phyloP scores from a whole-genome alignment of 2,888 invertebrate species.

The Volucella inanis region DNA sequence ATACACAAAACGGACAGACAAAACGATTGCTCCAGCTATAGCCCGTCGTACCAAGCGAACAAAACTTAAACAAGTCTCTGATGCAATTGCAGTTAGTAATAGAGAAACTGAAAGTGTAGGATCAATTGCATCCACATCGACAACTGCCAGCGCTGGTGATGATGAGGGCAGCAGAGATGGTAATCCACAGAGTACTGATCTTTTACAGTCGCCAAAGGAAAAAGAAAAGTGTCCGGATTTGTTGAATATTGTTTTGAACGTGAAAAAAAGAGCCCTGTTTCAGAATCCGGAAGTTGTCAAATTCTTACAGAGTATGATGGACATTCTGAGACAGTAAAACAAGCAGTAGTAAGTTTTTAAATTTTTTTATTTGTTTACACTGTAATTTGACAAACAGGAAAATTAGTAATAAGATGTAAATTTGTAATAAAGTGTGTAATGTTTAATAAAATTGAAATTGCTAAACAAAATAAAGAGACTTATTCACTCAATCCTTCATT shows the following conservation, averaged over 20 bases:
- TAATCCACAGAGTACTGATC: conserved; percentile 70
- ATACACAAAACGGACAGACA: conserved; percentile 68
- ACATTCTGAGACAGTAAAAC: conserved; percentile 76
- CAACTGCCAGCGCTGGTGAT: conserved; percentile 66
- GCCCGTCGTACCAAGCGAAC: conserved; percentile 59
- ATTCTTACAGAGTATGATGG: conserved; percentile 79
- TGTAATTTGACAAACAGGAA: conserved; percentile 1
- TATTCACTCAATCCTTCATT: conserved; percentile 77
- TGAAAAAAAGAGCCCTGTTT: conserved; percentile 80
- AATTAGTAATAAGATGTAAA: neutral
- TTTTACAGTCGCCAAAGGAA: conserved; percentile 76
- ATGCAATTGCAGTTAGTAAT: conserved; percentile 47
- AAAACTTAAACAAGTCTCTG: conserved; percentile 75
- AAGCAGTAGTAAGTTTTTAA: neutral
- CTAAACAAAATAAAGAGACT: neutral
- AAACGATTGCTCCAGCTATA: conserved; percentile 72
- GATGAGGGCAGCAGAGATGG: conserved; percentile 78
- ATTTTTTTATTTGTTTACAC: conserved; percentile 12
- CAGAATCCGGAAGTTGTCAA: conserved; percentile 80
- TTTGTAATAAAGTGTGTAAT: neutral
- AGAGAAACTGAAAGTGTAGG: conserved; percentile 62
- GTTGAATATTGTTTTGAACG: conserved; percentile 79
- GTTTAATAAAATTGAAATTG: neutral
- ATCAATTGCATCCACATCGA: conserved; percentile 57
- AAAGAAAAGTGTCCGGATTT: conserved; percentile 81